A percentile compares a stretch with the other conserved stretches of the same genome.
phyloP scores from a whole-genome alignment of 1,140 invertebrate species.

The Zophobas atratus region DNA sequence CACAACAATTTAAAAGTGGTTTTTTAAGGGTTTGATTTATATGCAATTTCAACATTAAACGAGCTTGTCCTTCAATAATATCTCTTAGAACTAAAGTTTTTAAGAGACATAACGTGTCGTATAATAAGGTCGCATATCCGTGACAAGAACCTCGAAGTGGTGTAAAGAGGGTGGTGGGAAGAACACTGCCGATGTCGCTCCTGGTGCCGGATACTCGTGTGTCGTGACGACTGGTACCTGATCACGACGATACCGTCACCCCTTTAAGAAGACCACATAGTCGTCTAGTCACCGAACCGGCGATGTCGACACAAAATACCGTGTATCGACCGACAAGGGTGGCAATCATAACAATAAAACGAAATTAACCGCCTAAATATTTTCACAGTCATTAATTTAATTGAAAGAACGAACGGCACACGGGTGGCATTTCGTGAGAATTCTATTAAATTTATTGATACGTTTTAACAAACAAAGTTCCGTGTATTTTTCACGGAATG shows the following conservation, averaged over 20 bases:
- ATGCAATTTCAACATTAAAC: neutral
- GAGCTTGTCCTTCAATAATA: neutral
- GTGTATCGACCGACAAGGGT: conserved; percentile 16
- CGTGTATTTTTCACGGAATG: conserved; percentile 4
- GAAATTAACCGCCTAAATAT: conserved; percentile 31
- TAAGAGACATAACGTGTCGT: conserved; percentile 6
- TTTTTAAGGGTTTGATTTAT: no score
- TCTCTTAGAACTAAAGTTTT: no score
- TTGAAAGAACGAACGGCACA: neutral
- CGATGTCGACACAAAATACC: neutral
- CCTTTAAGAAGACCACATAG: conserved; percentile 24
- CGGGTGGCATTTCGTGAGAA: neutral
- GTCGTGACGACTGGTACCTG: conserved; percentile 46
- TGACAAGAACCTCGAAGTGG: conserved; percentile 33
- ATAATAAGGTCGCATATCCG: conserved; percentile 36
- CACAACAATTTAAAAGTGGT: no score
- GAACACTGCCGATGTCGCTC: conserved; percentile 35
- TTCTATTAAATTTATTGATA: conserved; percentile 10
- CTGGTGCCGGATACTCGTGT: conserved; percentile 48
- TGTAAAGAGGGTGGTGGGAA: conserved; percentile 39
- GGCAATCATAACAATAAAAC: conserved; percentile 8
- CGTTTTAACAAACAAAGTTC: conserved; percentile 15
- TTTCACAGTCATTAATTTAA: conserved; percentile 33
- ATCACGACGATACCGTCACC: conserved; percentile 33
- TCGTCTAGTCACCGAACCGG: neutral